These are phyloP conservation scores for Pegoplata infirma DNA, from an alignment of 2,888 invertebrate genomes.

Conservation along the genomic window DNA sequence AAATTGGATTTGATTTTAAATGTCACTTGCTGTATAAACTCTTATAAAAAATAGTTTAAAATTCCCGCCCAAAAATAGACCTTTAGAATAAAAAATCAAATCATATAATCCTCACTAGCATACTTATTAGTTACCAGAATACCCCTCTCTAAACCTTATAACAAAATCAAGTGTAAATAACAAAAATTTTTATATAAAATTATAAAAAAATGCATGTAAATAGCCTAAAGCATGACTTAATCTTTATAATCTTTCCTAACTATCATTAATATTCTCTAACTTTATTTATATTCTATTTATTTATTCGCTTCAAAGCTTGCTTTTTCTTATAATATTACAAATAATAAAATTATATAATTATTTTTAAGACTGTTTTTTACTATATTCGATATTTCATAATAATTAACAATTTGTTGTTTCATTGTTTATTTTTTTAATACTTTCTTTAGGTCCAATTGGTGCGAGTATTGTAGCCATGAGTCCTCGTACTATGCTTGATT, in stretches of 20 bases:
- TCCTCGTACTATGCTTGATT: constrained; percentile 77
- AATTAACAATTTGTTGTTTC: no score
- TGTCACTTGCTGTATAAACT: background rate
- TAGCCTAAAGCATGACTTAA: constrained; percentile 13
- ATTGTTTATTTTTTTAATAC: constrained; percentile 31
- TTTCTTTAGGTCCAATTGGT: constrained; percentile 76
- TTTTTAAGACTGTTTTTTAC: background rate
- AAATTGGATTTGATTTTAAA: no score
- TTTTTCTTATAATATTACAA: background rate
- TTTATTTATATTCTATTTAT: background rate
- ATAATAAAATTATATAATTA: background rate
- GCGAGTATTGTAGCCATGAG: constrained; percentile 78
- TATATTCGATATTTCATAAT: background rate
- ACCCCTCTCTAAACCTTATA: no score
- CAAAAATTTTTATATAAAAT: background rate
- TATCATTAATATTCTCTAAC: background rate
- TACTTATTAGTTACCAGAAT: constrained; percentile 34
- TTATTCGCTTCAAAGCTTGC: background rate
- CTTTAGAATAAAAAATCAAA: constrained; percentile 9
- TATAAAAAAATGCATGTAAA: constrained; percentile 38
- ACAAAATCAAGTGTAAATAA: constrained; percentile 18
- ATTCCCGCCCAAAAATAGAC: background rate
- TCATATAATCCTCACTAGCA: constrained; percentile 8
- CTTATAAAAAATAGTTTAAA: background rate
- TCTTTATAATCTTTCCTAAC: constrained; percentile 1